Conservation (phyloP, 1,140 invertebrate genomes). For the Trinorchestia longiramus region DNA sequence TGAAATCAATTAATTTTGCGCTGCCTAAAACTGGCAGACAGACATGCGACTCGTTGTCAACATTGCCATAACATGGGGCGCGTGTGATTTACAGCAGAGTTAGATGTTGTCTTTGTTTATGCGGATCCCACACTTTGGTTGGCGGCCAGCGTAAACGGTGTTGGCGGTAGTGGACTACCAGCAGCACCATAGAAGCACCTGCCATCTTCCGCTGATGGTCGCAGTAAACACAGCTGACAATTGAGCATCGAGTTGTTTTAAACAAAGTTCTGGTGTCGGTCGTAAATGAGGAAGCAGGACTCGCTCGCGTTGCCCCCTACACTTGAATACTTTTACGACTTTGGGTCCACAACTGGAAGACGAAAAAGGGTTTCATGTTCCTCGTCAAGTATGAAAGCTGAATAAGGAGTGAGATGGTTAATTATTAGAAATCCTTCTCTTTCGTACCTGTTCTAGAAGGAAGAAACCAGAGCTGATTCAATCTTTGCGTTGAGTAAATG, state of each 20-base stretch:
- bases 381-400: background rate
- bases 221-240: background rate
- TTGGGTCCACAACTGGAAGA: background rate
- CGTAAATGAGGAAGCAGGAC: background rate
- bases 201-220: slow-evolving; percentile 33
- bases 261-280: background rate
- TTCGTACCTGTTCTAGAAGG: background rate
- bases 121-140: background rate
- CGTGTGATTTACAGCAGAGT: background rate
- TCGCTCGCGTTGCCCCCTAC: background rate
- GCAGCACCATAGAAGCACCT: background rate
- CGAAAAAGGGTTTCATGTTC: background rate
- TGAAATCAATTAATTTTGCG: background rate
- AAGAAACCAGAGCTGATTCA: no score
- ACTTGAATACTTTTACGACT: background rate
- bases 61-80: background rate
- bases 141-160: background rate
- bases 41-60: background rate
- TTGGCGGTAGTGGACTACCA: background rate
- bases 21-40: background rate
- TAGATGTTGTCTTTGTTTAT: slow-evolving; percentile 47
- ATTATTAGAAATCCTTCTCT: background rate
- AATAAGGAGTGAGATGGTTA: background rate
- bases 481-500: no score
- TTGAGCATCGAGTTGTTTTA: background rate